phyloP scores from a whole-genome alignment of 2,888 invertebrate genomes.

The Pammene aurita region DNA sequence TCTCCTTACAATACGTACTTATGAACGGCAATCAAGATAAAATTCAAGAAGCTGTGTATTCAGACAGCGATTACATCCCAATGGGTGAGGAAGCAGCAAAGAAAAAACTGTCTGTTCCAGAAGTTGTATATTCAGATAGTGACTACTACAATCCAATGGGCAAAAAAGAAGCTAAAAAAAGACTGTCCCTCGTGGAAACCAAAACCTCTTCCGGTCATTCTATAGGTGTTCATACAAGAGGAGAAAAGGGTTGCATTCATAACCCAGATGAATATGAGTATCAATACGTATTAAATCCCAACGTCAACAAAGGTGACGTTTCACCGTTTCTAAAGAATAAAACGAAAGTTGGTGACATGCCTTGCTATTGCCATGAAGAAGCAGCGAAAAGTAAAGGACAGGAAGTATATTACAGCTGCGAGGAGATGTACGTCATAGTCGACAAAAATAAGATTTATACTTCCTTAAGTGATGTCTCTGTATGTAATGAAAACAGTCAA shows the following conservation, averaged over 20 bases:
- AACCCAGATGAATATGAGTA: slow-evolving; percentile 55
- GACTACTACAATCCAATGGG: slow-evolving; percentile 16
- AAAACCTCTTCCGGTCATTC: slow-evolving; percentile 1
- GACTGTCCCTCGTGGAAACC: slow-evolving; percentile 11
- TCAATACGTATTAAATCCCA: slow-evolving; percentile 59
- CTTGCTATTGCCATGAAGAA: slow-evolving; percentile 63
- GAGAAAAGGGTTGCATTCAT: slow-evolving; percentile 60
- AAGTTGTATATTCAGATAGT: neutral
- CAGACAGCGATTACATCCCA: slow-evolving; percentile 16
- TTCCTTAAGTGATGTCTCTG: slow-evolving; percentile 23
- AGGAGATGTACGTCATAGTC: slow-evolving; percentile 49
- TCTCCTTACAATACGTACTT: slow-evolving; percentile 5
- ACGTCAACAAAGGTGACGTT: slow-evolving; percentile 49
- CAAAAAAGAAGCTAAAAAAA: slow-evolving; percentile 1
- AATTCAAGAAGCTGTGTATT: slow-evolving; percentile 6
- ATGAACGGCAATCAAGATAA: slow-evolving; percentile 4
- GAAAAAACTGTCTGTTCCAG: slow-evolving; percentile 9
- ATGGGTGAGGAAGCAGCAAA: slow-evolving; percentile 8
- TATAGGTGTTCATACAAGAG: slow-evolving; percentile 58
- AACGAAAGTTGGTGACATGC: slow-evolving; percentile 54
- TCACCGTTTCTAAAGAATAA: slow-evolving; percentile 62
- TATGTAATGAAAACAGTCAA: neutral
- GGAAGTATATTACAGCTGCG: slow-evolving; percentile 57
- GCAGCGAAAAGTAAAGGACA: slow-evolving; percentile 36
- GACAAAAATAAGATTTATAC: slow-evolving; percentile 22